Evolutionary conservation across 2,888 invertebrate genomes (phyloP).

Genomic region (Sthenelais limicola): DNA sequence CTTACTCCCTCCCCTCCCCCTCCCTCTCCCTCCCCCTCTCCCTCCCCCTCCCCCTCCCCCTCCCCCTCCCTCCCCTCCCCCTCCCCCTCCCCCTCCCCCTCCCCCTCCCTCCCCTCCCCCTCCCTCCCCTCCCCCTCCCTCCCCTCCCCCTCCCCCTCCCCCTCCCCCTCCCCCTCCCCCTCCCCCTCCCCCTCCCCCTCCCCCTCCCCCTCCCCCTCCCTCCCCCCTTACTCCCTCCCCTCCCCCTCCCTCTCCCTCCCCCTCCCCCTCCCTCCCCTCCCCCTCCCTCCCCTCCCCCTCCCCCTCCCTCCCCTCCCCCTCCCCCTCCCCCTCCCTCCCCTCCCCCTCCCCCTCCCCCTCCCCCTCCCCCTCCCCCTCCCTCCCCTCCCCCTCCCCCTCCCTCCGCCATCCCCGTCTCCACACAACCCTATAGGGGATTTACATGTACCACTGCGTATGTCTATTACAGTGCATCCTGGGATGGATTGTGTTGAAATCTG

Average conservation of each 20-base stretch:
- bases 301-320: background rate
- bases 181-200: background rate
- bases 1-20: background rate
- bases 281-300: background rate
- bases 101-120: background rate
- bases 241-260: background rate
- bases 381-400: background rate
- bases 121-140: background rate
- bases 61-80: background rate
- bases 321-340: background rate
- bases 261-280: background rate
- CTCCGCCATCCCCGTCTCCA: background rate
- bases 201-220: background rate
- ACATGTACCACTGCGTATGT: no score
- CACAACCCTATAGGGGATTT: no score
- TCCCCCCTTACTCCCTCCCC: background rate
- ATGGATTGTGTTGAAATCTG: no score
- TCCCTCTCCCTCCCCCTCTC: background rate
- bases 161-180: background rate
- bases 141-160: background rate
- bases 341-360: background rate
- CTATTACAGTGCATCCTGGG: no score
- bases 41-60: background rate
- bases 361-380: background rate
- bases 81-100: background rate